Evolutionary conservation across 2,888 invertebrate species (phyloP), one percentile per base, ranked within the genome.

Genomic region (Pseudoips prasinana): DNA sequence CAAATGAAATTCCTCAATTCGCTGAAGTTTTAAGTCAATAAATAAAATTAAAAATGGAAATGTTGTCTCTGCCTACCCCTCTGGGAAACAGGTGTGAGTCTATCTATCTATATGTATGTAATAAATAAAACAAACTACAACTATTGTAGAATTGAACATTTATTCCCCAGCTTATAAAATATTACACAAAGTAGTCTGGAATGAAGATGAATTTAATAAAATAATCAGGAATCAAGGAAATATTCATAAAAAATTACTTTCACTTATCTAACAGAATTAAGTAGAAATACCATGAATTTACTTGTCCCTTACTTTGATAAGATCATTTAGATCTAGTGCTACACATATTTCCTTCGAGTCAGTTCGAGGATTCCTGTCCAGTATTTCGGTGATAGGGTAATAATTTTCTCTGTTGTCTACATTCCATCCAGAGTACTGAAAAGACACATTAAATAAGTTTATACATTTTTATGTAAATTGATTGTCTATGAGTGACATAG

Each of bases 371-470:
- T 89, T 89, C 48, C 88, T 65, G 54, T 89, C 89, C 71, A 89
- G 51, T 57, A 89, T 89, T 74, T 89, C 90, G 33, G 90, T 88
- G 32, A 91, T 90, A 22, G 91, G 90, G 58, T 90, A 90, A 64
- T 91, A 91, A 53, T 90, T 90, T 18, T 90, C 89, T 56, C 90
- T 86, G 64, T 90, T 91, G 62, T 90, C 90, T 38, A 89, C 85
- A 67, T 90, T 90, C 91, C 91, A 91, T 34, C 91, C 91, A 34
- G 91, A 91, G 60, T 91, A 91, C 91, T 91, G 82, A 39, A 88
- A 86, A 20, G 5, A 14, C 11, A 20, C 14, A 31, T 1, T 5
- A 24, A 18, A 10, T 20, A 20, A 20, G 4, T n/a, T 24, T n/a
- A n/a, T n/a, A n/a, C n/a, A n/a, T 10, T n/a, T n/a, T n/a, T n/a